These are phyloP conservation scores for Bombus picipes DNA, from an alignment of 1,140 invertebrate genomes.

Conservation along the genomic window DNA sequence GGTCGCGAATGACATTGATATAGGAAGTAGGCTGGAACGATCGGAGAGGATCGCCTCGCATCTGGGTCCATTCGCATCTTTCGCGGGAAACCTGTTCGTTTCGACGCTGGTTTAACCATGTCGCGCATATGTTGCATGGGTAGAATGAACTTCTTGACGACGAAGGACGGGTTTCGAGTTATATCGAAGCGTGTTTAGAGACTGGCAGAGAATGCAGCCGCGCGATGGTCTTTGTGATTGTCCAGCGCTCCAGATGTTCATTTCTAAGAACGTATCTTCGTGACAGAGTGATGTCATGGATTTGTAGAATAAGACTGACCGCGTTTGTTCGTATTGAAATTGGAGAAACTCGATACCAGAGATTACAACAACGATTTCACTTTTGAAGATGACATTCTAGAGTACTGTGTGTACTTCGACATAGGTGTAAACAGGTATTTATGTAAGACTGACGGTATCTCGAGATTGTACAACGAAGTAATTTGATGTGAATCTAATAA, in stretches of 20 bases:
- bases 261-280: neutral
- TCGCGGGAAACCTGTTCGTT: slow-evolving; percentile 49
- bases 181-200: neutral
- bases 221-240: neutral
- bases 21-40: slow-evolving; percentile 22
- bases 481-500: neutral
- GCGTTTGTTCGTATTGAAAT: neutral
- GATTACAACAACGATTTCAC: neutral
- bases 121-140: neutral
- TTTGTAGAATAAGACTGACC: neutral
- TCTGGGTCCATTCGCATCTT: slow-evolving; percentile 22
- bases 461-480: neutral
- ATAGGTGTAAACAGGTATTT: neutral
- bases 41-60: slow-evolving; percentile 1
- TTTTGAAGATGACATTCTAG: neutral
- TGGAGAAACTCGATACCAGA: neutral
- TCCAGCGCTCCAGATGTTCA: neutral
- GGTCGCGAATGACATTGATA: slow-evolving; percentile 42
- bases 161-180: slow-evolving; percentile 13
- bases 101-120: slow-evolving; percentile 15
- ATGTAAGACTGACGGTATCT: neutral
- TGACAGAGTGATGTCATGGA: neutral
- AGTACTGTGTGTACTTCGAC: neutral
- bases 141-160: slow-evolving; percentile 24
- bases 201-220: neutral